phyloP scores from a whole-genome alignment of 2,797 vertebrate genomes.

The Poeciliopsis infans region DNA sequence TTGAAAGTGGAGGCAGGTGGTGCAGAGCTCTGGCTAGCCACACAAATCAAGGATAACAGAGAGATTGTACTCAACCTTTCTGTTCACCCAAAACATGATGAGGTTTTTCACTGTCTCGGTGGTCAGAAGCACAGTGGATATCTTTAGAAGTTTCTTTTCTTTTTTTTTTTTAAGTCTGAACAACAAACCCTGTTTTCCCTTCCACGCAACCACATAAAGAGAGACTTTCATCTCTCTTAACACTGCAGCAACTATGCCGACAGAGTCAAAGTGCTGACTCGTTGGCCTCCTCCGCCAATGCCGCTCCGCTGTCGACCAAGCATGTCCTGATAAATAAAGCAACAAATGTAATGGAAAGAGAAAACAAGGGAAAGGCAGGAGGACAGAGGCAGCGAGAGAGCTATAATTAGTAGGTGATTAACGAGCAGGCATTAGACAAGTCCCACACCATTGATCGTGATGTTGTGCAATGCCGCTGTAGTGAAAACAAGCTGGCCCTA shows the following conservation, averaged over 20 bases:
- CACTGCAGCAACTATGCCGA: constrained; percentile 26
- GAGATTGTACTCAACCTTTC: constrained; percentile 57
- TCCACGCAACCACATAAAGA: constrained; percentile 17
- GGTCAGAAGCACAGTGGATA: constrained; percentile 57
- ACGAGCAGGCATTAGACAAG: constrained; percentile 73
- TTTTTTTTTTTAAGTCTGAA: constrained; percentile 54
- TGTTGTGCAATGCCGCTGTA: constrained; percentile 64
- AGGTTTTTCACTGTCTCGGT: constrained; percentile 54
- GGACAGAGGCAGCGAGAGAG: constrained; percentile 29
- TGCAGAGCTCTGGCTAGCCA: constrained; percentile 44
- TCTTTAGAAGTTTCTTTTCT: constrained; percentile 20
- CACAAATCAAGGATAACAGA: constrained; percentile 51
- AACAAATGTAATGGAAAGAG: constrained; percentile 61
- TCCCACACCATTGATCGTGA: constrained; percentile 78
- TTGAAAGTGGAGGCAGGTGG: constrained; percentile 27
- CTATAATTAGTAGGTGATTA: constrained; percentile 84
- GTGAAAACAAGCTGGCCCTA: constrained; percentile 59
- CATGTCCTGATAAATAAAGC: constrained; percentile 73
- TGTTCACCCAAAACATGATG: constrained; percentile 62
- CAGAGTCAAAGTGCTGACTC: constrained; percentile 69
- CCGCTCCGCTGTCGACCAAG: constrained; percentile 44
- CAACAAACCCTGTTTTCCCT: constrained; percentile 33
- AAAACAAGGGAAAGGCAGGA: constrained; percentile 34
- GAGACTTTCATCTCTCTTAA: constrained; percentile 57
- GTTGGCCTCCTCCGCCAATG: constrained; percentile 54